A percentile compares a stretch with the other conserved stretches of the same genome.
Evolutionary conservation across 2,888 invertebrate genomes (phyloP).

Genomic region (Sesia apiformis): DNA sequence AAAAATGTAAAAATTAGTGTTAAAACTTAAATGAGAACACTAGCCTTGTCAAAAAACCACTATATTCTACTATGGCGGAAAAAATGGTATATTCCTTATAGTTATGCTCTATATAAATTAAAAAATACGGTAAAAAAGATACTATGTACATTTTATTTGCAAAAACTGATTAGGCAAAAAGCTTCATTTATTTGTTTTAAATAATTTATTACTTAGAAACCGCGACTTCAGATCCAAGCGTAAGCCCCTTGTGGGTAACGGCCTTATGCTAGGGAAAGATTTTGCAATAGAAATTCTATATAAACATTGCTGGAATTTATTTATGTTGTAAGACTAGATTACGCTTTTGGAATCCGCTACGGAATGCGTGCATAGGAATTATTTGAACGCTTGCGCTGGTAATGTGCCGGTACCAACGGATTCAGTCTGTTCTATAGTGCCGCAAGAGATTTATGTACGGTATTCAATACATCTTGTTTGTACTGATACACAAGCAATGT

Average conservation of each 20-base stretch:
- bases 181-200: background rate
- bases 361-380: slow-evolving; percentile 35
- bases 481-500: slow-evolving; percentile 7
- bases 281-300: background rate
- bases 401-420: slow-evolving; percentile 34
- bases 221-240: background rate
- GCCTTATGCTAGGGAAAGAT: background rate
- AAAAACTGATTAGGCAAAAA: background rate
- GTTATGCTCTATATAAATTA: too few relatives aligned
- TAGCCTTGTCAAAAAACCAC: too few relatives aligned
- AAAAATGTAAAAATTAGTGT: too few relatives aligned
- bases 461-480: slow-evolving; percentile 45
- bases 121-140: too few relatives aligned
- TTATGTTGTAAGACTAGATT: slow-evolving; percentile 1
- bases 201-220: background rate
- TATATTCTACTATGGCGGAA: too few relatives aligned
- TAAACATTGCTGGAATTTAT: background rate
- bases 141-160: background rate
- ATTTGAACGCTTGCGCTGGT: slow-evolving; percentile 39
- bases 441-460: slow-evolving; percentile 36
- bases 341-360: slow-evolving; percentile 31
- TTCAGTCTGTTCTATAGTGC: slow-evolving; percentile 26
- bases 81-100: too few relatives aligned
- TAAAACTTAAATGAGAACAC: too few relatives aligned
- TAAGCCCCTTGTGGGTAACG: background rate